phyloP scores from a whole-genome alignment of 2,113 vertebrate species.

The Edolisoma coerulescens region DNA sequence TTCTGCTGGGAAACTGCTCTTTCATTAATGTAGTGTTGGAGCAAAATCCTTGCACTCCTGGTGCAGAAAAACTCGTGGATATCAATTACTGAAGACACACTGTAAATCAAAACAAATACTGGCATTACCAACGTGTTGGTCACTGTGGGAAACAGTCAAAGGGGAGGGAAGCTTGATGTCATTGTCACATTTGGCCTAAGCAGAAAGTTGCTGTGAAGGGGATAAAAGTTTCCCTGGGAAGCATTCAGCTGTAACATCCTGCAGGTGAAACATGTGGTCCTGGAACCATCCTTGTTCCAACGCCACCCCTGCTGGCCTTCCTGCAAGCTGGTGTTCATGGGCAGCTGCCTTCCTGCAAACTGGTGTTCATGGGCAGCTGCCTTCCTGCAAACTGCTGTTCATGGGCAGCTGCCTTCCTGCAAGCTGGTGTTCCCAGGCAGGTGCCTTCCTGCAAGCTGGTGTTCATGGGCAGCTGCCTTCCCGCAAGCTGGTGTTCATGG shows the following conservation, averaged over 20 bases:
- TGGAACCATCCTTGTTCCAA: not conserved
- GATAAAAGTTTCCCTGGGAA: not conserved
- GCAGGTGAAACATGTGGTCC: not conserved
- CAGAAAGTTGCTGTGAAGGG: not conserved
- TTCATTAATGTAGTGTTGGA: not conserved
- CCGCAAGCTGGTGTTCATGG: too few relatives aligned
- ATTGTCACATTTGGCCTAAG: not conserved
- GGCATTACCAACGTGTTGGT: not conserved
- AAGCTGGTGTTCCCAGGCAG: too few relatives aligned
- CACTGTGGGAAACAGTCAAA: not conserved
- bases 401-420: too few relatives aligned
- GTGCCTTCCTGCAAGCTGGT: not conserved
- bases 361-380: too few relatives aligned
- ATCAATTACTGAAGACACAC: not conserved
- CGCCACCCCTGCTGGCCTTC: not conserved
- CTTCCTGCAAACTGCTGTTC: too few relatives aligned
- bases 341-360: too few relatives aligned
- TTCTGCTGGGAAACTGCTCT: not conserved
- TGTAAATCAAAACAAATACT: not conserved
- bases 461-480: too few relatives aligned
- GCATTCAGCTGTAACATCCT: not conserved
- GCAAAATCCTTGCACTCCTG: not conserved
- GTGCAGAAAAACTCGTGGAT: not conserved
- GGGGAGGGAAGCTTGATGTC: not conserved
- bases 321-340: not conserved